Base-by-base conservation (phyloP, 1,140 invertebrate species). In the Drosophila ambigua region DNA sequence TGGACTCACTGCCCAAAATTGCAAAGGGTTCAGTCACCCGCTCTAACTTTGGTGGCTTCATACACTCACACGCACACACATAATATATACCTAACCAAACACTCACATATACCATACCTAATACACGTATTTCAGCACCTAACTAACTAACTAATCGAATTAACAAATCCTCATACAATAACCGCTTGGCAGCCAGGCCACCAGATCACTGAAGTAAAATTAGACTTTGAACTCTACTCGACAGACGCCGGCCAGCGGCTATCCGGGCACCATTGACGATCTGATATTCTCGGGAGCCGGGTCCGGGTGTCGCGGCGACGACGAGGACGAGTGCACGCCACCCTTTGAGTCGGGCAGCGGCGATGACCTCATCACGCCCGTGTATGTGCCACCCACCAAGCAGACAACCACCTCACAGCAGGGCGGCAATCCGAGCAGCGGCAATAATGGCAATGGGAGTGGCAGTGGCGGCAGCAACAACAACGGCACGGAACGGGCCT, bases 291-390 rank as follows among this genome's bases (percentile, higher is more conserved):
- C 96, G 5, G 97, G 97, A 16, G 97, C 96, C 5, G 97, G 97
- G 9, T 97, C 96, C 13, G 97, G 97, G 0, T 98, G 97, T 90
- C 94, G 96, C 31, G 95, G 96, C 67, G 96, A 97, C 83, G 96
- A 97, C 87, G 97, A 98, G 90, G 96, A 96, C 77, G 96, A 97
- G 89, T 97, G 97, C 78, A 96, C 96, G 28, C 96, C 96, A 6
- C 93, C 96, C 43, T 96, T 96, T 52, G 96, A 97, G 76, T 94
- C 95, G 13, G 96, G 95, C 41, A 95, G 96, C 54, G 96, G 96
- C 82, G 97, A 98, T 91, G 97, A 98, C 89, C 93, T 98, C 13
- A 98, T 98, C 54, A 98, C 97, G 0, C 97, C 97, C 0, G 97
- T 98, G 0, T 98, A 98, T 92, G 95, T 97, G 11, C 96, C 97